A percentile compares a stretch with the other conserved stretches of the same genome.
These are phyloP conservation scores for Alaudala cheleensis DNA, from an alignment of 2,113 vertebrate species.

Conservation along the genomic window DNA sequence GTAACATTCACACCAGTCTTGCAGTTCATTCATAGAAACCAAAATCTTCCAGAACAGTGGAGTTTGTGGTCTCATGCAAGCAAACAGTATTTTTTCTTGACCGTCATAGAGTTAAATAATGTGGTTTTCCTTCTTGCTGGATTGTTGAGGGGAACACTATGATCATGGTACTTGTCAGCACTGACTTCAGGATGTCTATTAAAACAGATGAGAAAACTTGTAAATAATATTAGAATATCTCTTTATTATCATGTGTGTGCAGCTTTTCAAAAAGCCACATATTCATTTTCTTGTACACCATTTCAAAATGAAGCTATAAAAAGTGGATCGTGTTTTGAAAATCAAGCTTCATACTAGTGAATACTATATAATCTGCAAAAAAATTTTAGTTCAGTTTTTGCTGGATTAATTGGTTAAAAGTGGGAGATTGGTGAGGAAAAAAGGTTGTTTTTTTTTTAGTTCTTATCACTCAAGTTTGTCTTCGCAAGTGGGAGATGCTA, in stretches of 20 bases:
- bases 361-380: not conserved
- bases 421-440: not conserved
- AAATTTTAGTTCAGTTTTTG: not conserved
- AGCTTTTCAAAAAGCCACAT: not conserved
- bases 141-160: not conserved
- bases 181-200: not conserved
- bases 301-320: not conserved
- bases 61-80: not conserved
- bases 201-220: not conserved
- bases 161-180: not conserved
- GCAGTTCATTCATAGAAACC: not conserved
- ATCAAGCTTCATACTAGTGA: not conserved
- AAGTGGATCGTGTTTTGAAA: not conserved
- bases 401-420: not conserved
- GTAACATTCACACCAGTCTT: not conserved
- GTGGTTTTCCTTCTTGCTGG: not conserved
- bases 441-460: no score
- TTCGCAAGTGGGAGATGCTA: not conserved
- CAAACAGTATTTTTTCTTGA: not conserved
- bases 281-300: not conserved
- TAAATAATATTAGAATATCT: not conserved
- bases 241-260: fast-evolving
- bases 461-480: not conserved
- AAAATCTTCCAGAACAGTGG: not conserved
- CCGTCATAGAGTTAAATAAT: not conserved